Percentiles rank a stretch among this genome's conserved stretches.
Conservation (phyloP, 2,797 vertebrate species). For the Discoglossus pictus region DNA sequence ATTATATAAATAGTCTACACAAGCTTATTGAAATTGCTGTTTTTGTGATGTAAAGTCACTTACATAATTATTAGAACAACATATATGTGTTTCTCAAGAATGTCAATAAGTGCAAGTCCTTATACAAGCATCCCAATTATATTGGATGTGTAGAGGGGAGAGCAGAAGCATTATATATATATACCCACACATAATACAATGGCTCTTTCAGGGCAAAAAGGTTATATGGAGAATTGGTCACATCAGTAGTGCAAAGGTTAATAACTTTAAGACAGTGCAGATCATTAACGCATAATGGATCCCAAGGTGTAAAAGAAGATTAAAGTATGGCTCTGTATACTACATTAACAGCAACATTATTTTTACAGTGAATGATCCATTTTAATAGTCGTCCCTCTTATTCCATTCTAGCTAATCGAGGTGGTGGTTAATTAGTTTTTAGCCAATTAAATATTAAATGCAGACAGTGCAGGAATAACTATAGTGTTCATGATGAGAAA, state of each 20-base stretch:
- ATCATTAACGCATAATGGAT: constrained; percentile 4
- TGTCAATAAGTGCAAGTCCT: too few relatives aligned
- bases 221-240: too few relatives aligned
- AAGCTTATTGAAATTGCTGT: too few relatives aligned
- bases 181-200: too few relatives aligned
- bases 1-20: too few relatives aligned
- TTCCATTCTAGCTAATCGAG: constrained; percentile 3
- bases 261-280: constrained; percentile 12
- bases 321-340: not conserved
- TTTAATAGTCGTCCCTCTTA: constrained; percentile 8
- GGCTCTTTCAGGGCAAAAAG: too few relatives aligned
- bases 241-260: constrained; percentile 11
- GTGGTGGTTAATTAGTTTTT: constrained; percentile 17
- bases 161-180: too few relatives aligned
- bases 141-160: too few relatives aligned
- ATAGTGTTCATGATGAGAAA: not conserved
- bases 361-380: constrained; percentile 31
- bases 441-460: constrained; percentile 19
- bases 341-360: constrained; percentile 13
- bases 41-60: too few relatives aligned
- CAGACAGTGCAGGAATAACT: constrained; percentile 13
- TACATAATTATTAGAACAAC: too few relatives aligned
- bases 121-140: too few relatives aligned
- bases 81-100: too few relatives aligned
- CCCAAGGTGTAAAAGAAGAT: not conserved